Evolutionary conservation across 1,140 invertebrate genomes (phyloP).

Genomic region (Adelges cooleyi): DNA sequence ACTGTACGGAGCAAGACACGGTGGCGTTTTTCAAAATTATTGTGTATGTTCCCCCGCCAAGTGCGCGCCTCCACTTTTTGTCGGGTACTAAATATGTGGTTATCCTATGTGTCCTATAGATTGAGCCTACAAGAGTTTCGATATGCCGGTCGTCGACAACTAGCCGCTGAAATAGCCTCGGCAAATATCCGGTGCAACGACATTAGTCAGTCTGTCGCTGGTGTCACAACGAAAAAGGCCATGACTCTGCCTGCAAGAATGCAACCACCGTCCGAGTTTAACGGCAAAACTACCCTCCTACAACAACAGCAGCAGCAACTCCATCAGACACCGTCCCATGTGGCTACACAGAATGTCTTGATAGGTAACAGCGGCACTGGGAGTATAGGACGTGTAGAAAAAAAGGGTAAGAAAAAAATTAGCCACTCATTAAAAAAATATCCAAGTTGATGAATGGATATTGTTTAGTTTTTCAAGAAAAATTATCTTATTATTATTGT

Average conservation of each 20-base stretch:
- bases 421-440: no score
- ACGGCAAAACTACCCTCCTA: constrained; percentile 35
- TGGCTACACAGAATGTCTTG: constrained; percentile 25
- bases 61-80: no score
- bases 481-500: not conserved
- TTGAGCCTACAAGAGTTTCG: constrained; percentile 77
- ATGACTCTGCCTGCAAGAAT: constrained; percentile 68
- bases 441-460: not conserved
- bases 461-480: no score
- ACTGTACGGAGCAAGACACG: constrained; percentile 60
- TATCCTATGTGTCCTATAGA: constrained; percentile 47
- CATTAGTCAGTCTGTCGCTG: not conserved
- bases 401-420: constrained; percentile 16
- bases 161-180: constrained; percentile 41
- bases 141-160: constrained; percentile 69
- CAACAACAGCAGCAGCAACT: not conserved
- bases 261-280: constrained; percentile 52
- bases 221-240: constrained; percentile 42
- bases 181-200: not conserved
- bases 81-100: not conserved
- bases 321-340: constrained; percentile 28
- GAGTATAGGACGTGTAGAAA: constrained; percentile 31
- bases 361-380: constrained; percentile 35
- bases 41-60: constrained; percentile 57
- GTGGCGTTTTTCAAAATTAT: constrained; percentile 67